These are phyloP conservation scores for Embidobia sp. DNA, from an alignment of 2,888 invertebrate genomes.

Conservation along the genomic window DNA sequence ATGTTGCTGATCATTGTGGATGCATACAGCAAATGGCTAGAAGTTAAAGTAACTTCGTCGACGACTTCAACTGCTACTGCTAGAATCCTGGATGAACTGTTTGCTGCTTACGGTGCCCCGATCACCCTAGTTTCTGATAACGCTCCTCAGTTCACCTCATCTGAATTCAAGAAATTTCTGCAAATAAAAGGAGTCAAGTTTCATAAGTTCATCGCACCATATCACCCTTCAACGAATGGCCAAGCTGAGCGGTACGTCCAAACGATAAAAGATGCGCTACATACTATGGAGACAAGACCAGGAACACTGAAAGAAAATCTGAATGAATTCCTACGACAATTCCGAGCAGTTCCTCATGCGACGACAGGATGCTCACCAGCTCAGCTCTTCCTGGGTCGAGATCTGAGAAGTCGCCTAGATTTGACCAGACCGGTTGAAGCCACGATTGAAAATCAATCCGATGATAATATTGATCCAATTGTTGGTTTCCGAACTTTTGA, in stretches of 20 bases:
- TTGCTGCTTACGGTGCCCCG: slow-evolving; percentile 42
- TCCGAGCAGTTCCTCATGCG: slow-evolving; percentile 43
- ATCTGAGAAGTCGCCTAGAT: too few relatives aligned
- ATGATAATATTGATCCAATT: too few relatives aligned
- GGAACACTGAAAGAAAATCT: slow-evolving; percentile 11
- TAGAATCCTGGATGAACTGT: slow-evolving; percentile 23
- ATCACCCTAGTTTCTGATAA: slow-evolving; percentile 47
- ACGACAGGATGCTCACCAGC: slow-evolving; percentile 45
- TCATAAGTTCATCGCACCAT: slow-evolving; percentile 10
- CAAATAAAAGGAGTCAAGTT: slow-evolving; percentile 10
- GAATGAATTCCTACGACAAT: slow-evolving; percentile 40
- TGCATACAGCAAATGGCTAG: slow-evolving; percentile 36
- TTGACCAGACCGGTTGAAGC: too few relatives aligned
- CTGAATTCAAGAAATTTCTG: slow-evolving; percentile 42
- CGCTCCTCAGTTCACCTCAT: slow-evolving; percentile 46
- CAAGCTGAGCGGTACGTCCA: slow-evolving; percentile 39
- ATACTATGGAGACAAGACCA: slow-evolving; percentile 11
- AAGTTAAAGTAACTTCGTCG: slow-evolving; percentile 29
- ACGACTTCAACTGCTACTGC: slow-evolving; percentile 19
- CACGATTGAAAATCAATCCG: too few relatives aligned
- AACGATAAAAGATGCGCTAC: slow-evolving; percentile 19
- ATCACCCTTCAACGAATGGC: slow-evolving; percentile 34
- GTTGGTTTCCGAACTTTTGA: too few relatives aligned
- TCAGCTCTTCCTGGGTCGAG: not conserved
- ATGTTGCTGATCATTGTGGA: slow-evolving; percentile 23